phyloP scores from a whole-genome alignment of 2,888 invertebrate genomes.

The Caenorhabditis angaria region DNA sequence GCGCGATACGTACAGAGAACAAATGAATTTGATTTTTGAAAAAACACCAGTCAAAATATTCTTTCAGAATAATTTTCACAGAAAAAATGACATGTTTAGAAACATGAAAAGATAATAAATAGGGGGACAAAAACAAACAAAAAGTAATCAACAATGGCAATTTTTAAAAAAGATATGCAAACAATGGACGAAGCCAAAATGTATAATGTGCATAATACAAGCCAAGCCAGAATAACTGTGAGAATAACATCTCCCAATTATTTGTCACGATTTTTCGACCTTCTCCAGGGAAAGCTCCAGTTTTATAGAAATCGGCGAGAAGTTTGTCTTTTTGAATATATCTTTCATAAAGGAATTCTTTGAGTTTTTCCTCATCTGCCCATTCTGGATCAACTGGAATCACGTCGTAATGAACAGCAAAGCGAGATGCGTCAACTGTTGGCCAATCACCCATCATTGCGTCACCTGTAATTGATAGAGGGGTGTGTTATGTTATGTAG shows the following conservation, averaged over 20 bases:
- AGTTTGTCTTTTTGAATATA: constrained; percentile 82
- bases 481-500: too few species aligned
- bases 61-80: too few species aligned
- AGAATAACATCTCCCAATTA: constrained; percentile 35
- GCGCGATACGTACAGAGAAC: too few species aligned
- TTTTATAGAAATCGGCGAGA: constrained; percentile 64
- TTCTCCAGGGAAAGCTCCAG: constrained; percentile 61
- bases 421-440: constrained; percentile 40
- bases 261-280: constrained; percentile 42
- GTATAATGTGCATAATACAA: constrained; percentile 64
- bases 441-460: constrained; percentile 68
- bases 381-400: constrained; percentile 54
- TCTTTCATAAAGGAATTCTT: constrained; percentile 86
- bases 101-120: too few species aligned
- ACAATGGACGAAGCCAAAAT: constrained; percentile 61
- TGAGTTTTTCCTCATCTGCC: constrained; percentile 81
- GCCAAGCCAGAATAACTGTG: constrained; percentile 64
- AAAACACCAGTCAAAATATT: too few species aligned
- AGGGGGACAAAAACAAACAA: too few species aligned
- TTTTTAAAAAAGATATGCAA: too few species aligned
- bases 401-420: constrained; percentile 64
- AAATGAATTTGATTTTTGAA: too few species aligned
- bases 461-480: not conserved
- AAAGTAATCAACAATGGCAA: too few species aligned
- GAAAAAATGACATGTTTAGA: too few species aligned